These are phyloP conservation scores for Hydroisotoma schaefferi DNA, from an alignment of 2,888 invertebrate species.

Conservation along the genomic window DNA sequence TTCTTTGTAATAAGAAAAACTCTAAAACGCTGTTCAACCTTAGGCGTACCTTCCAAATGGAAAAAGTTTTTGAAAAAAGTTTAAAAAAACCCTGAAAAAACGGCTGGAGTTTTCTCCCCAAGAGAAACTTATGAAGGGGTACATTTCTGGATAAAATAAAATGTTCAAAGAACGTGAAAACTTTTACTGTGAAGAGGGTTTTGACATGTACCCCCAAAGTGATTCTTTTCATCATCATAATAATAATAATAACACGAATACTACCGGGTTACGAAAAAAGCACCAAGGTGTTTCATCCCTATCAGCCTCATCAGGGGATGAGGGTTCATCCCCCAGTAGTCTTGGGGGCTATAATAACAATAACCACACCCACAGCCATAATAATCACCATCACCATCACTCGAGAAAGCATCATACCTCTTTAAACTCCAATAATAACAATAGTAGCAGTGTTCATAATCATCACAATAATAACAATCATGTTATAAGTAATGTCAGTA, in stretches of 20 bases:
- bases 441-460: background rate
- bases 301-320: background rate
- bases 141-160: background rate
- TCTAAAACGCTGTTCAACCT: no score
- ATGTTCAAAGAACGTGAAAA: slow-evolving; percentile 12
- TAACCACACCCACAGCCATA: no score
- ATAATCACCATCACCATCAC: no score
- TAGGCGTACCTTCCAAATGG: no score
- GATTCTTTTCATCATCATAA: background rate
- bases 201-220: background rate
- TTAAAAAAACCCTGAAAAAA: no score
- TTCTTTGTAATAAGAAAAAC: no score
- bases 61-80: no score
- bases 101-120: no score
- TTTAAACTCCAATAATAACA: background rate
- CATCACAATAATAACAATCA: slow-evolving; percentile 12
- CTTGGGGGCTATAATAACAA: background rate
- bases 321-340: slow-evolving; percentile 1
- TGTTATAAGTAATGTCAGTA: slow-evolving; percentile 13
- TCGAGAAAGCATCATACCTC: no score
- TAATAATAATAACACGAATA: background rate
- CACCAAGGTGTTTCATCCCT: background rate
- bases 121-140: no score
- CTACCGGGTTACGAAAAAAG: background rate
- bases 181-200: background rate